Base-by-base conservation (phyloP, 2,888 invertebrate genomes). In the Augiades crinisus region DNA sequence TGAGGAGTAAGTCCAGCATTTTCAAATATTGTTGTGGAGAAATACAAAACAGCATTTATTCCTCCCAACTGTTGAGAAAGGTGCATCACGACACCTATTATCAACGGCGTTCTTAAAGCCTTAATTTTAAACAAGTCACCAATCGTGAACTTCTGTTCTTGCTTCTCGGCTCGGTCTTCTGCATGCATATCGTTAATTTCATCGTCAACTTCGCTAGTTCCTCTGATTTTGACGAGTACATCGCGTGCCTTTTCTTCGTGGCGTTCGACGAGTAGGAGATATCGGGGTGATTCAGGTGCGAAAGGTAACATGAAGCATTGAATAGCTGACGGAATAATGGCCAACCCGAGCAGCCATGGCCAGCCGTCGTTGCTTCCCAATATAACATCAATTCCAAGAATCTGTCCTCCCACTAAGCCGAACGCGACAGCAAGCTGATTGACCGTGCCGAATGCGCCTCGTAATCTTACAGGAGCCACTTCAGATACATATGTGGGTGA, bases 1-100 rank as follows among this genome's bases (percentile, higher is more conserved):
- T 91, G 83, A 34, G 85, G 78, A 5, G 81, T 78, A 41, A 95
- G 78, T 5, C 94, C 94, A 14, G 94, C 92, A 16, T 80, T 85
- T 51, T 80, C 78, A 72, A 94, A 95, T 60, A 95, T 90, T 13
- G 82, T 90, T 24, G 92, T 91, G 5, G 95, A 95, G 74, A 94
- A 95, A 75, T 94, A 94, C 60, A 95, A 90, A 38, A 95, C 93
- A 74, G 88, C 90, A 55, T 90, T 90, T 30, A 90, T 90, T 7
- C 90, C 90, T 30, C 90, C 89, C 56, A 84, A 66, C 54, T 90
- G 90, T 64, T 90, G 90, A 2, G 90, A 90, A 16, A 90, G 64
- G 60, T 90, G 90, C 90, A 90, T 89, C 22, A 90, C 90, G 4
- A 90, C 62, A 14, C 90, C 90, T 47, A 90, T 89, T 2, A 90